Percentiles rank a stretch among this genome's conserved stretches.
Conservation (phyloP, 2,888 invertebrate species). For the Dryococelus australis region DNA sequence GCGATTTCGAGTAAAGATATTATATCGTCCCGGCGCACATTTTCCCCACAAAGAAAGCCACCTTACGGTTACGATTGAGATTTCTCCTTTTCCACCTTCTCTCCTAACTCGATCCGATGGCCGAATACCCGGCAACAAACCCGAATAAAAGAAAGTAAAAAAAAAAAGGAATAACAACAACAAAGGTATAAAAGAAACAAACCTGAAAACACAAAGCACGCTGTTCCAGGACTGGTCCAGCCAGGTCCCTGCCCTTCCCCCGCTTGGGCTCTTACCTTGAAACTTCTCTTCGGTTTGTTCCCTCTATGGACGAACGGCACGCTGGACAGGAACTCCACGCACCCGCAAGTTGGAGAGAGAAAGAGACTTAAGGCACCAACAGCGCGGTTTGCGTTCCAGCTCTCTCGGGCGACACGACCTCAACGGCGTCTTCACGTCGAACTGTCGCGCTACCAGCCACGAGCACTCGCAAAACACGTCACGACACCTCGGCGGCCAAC, state of each 20-base stretch:
- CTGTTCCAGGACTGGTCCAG: slow-evolving; percentile 1
- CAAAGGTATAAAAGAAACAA: slow-evolving; percentile 11
- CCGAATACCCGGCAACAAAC: not conserved
- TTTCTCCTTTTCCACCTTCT: not conserved
- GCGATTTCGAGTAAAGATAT: not conserved
- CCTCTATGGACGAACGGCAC: not conserved
- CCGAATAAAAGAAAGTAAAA: not conserved
- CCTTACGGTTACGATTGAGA: slow-evolving; percentile 5
- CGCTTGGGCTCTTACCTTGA: not conserved
- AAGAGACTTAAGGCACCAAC: not conserved
- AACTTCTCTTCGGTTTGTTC: not conserved
- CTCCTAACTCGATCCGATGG: not conserved
- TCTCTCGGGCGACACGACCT: not conserved
- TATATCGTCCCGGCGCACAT: not conserved
- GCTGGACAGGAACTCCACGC: not conserved
- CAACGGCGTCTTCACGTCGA: too few species aligned
- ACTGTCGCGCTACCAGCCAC: too few species aligned
- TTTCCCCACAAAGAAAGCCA: not conserved
- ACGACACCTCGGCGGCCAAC: not conserved
- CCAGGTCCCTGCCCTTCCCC: not conserved
- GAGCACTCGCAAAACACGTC: not conserved
- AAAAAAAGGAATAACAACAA: not conserved
- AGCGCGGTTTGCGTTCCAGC: not conserved
- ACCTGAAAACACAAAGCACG: not conserved
- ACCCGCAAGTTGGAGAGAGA: not conserved